phyloP scores from a whole-genome alignment of 2,797 vertebrate species.

The Thunnus albacares region DNA sequence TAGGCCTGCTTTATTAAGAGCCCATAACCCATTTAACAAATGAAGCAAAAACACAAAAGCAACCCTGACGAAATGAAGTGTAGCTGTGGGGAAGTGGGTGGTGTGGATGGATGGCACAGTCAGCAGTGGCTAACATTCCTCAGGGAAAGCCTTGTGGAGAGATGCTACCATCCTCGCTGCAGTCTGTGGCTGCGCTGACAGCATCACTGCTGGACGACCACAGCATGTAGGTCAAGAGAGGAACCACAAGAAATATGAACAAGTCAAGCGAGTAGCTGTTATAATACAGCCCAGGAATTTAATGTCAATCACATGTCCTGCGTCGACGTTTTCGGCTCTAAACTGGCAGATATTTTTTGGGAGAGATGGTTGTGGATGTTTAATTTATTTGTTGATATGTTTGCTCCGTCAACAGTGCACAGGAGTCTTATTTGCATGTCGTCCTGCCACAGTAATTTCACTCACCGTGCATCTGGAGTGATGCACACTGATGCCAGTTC shows the following conservation, averaged over 20 bases:
- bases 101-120: constrained; percentile 69
- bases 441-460: constrained; percentile 23
- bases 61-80: constrained; percentile 30
- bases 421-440: constrained; percentile 25
- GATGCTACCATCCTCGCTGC: constrained; percentile 52
- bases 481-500: constrained; percentile 16
- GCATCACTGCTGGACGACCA: constrained; percentile 54
- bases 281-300: constrained; percentile 32
- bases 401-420: constrained; percentile 43
- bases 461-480: constrained; percentile 40
- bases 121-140: constrained; percentile 74
- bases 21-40: constrained; percentile 40
- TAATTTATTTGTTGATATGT: constrained; percentile 35
- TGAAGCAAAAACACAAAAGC: constrained; percentile 4
- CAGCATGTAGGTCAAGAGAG: constrained; percentile 70
- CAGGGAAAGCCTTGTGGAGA: constrained; percentile 60
- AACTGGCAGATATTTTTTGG: constrained; percentile 34
- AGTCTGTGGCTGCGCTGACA: constrained; percentile 59
- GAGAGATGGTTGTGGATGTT: constrained; percentile 25
- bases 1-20: constrained; percentile 28
- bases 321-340: constrained; percentile 19
- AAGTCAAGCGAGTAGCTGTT: constrained; percentile 51
- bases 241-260: constrained; percentile 61
- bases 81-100: constrained; percentile 47
- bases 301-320: constrained; percentile 31